Evolutionary conservation across 2,113 vertebrate species (phyloP), one percentile per base, ranked within the genome.

Genomic region (Phalacrocorax aristotelis): DNA sequence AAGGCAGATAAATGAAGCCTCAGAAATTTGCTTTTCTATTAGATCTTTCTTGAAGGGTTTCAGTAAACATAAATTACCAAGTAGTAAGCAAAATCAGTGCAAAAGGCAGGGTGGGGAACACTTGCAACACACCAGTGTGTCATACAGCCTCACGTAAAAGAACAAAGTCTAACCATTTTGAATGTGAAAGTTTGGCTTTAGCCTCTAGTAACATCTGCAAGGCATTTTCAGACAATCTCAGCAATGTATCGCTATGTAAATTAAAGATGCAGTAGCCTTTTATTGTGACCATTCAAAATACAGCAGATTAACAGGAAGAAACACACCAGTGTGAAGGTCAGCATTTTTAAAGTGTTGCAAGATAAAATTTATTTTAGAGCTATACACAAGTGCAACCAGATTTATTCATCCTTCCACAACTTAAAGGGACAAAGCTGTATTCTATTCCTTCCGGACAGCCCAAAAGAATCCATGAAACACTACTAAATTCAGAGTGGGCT

Each of bases 151-250:
- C 88, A 89, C 2, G 81, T 70, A 83, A 87, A 84, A 93, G 92
- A 95, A 60, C 92, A 42, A 96, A 97, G 95, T 96, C 83, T 77
- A 90, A 87, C 64, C 2, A 74, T 87, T 87, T 84, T 89, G 83
- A 95, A 96, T 89, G 95, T 90, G 74, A 95, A 92, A 66, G 0
- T 66, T 91, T 96, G 95, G 89, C 95, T 92, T 64, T 42, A 68
- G 82, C 90, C 82, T 90, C 60, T 65, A 65, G 32, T 49, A 96
- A 97, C 97, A 97, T 97, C 97, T 98, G 96, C 82, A 84, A 94
- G 89, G 75, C 91, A 90, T 97, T 94, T 97, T 77, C 87, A 87
- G 81, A 90, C 89, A 48, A 97, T 78, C 95, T 97, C 93, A 95
- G 94, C 93, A 91, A 95, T 52, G 76, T 87, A 95, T 92, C 90